phyloP scores from a whole-genome alignment of 2,888 invertebrate genomes.

The Lycia hirtaria region DNA sequence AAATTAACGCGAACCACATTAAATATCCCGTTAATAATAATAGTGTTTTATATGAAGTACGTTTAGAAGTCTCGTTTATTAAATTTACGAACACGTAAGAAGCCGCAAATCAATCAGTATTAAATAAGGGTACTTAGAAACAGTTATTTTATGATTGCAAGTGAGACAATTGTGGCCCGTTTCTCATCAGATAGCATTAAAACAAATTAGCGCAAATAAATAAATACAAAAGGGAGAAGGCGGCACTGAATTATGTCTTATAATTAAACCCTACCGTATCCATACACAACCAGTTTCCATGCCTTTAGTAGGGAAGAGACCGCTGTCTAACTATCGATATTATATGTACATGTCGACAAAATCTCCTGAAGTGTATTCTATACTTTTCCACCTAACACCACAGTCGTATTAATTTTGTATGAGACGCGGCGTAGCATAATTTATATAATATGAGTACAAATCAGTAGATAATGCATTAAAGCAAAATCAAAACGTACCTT shows the following conservation, averaged over 20 bases:
- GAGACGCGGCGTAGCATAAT: no score
- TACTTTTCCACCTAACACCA: no score
- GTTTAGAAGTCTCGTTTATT: no score
- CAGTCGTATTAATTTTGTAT: no score
- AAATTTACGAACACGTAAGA: background rate
- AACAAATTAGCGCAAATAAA: conserved; percentile 71
- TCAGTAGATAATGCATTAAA: no score
- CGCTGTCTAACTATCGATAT: background rate
- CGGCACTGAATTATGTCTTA: conserved; percentile 70
- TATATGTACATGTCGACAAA: no score
- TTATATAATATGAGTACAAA: no score
- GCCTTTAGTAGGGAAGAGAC: conserved; percentile 23
- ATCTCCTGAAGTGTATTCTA: no score
- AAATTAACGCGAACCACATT: no score
- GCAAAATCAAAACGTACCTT: no score
- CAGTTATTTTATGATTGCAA: conserved; percentile 13
- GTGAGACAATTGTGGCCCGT: conserved; percentile 13
- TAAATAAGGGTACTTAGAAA: background rate
- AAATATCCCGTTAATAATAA: no score
- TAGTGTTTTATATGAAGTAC: no score
- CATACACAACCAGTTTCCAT: conserved; percentile 51
- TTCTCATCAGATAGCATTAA: conserved; percentile 68
- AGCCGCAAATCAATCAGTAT: background rate
- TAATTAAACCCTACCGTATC: conserved; percentile 72
- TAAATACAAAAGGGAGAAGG: conserved; percentile 55